Evolutionary conservation across 2,113 vertebrate genomes (phyloP).

Genomic region (Typhlomys cinereus): DNA sequence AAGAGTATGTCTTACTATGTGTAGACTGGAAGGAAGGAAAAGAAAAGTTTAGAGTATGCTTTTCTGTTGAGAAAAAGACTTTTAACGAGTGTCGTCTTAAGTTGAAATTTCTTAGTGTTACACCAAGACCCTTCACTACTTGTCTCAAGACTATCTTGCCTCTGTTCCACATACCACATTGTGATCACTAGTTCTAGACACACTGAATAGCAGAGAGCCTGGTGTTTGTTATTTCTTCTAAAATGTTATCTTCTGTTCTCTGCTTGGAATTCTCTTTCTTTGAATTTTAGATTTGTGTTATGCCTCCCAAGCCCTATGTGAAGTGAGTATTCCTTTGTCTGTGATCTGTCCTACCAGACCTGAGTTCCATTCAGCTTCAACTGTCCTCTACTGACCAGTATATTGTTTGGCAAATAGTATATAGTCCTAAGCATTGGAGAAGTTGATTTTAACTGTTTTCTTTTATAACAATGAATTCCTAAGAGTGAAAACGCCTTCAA

Average conservation of each 20-base stretch:
- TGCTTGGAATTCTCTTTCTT: background rate
- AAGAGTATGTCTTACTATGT: background rate
- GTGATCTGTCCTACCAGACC: background rate
- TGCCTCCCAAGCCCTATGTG: background rate
- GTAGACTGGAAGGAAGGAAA: background rate
- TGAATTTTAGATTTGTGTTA: background rate
- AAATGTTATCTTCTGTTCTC: background rate
- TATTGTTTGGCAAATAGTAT: background rate
- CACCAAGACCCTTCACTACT: background rate
- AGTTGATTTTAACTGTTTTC: background rate
- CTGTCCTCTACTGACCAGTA: background rate
- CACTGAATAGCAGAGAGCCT: background rate
- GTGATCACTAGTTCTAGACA: background rate
- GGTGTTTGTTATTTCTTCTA: background rate
- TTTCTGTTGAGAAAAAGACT: background rate
- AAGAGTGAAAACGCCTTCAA: background rate
- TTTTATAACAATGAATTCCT: conserved; percentile 7
- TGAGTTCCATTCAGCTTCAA: background rate
- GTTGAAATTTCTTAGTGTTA: background rate
- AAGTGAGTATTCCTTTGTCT: background rate
- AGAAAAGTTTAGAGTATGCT: background rate
- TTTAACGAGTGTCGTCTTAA: background rate
- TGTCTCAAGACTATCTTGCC: background rate
- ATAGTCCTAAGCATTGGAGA: background rate
- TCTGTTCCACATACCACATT: background rate